These are phyloP conservation scores for Apteryx mantelli DNA, from an alignment of 2,113 vertebrate species.

Conservation along the genomic window DNA sequence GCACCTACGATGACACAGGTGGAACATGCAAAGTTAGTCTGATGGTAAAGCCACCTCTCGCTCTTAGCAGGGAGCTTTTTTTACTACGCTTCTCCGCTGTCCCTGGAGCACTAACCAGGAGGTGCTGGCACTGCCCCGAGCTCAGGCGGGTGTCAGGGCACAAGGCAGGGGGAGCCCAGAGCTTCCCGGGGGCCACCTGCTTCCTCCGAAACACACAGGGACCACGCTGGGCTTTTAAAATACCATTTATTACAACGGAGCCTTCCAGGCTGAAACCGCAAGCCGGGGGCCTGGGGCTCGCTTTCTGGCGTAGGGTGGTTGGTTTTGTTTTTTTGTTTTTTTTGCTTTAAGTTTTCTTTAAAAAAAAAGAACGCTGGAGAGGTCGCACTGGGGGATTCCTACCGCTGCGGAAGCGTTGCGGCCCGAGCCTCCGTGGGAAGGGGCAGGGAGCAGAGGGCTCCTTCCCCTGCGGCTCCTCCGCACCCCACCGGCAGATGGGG, in stretches of 20 bases:
- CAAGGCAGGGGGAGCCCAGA: too few species aligned
- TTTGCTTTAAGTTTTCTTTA: slow-evolving; percentile 8
- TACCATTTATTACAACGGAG: slow-evolving; percentile 70
- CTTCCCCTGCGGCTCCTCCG: background rate
- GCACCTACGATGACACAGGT: background rate
- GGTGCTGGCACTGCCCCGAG: background rate
- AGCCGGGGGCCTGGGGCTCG: background rate
- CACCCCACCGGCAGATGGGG: too few species aligned
- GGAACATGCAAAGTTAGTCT: background rate
- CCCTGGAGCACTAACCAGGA: background rate
- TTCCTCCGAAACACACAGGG: slow-evolving; percentile 47
- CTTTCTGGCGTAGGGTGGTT: background rate
- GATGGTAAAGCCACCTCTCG: background rate
- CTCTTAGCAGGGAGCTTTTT: accelerated
- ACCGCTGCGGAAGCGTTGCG: background rate
- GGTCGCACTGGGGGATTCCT: background rate
- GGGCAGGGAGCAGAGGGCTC: background rate
- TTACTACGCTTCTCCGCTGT: background rate
- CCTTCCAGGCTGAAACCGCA: slow-evolving; percentile 51
- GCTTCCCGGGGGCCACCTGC: background rate
- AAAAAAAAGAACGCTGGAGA: background rate
- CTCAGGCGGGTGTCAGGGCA: too few species aligned
- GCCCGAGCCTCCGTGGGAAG: background rate
- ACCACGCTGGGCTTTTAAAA: slow-evolving; percentile 60
- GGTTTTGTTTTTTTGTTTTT: background rate